Evolutionary conservation across 1,140 invertebrate genomes (phyloP).

Genomic region (Tetragnatha versicolor): DNA sequence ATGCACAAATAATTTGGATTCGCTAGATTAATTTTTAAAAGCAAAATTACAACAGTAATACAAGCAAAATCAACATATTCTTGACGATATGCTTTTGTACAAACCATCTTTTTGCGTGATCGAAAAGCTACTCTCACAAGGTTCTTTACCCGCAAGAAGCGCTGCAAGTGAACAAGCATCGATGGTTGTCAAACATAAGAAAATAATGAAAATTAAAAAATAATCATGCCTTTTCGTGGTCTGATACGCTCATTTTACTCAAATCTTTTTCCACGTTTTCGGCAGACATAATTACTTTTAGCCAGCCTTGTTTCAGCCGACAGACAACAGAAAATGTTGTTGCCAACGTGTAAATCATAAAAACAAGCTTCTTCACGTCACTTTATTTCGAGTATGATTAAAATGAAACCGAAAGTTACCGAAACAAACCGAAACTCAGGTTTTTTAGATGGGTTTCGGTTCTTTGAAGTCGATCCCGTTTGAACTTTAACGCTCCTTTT

Average conservation of each 20-base stretch:
- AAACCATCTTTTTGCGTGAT: slow-evolving; percentile 32
- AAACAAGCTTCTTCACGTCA: background rate
- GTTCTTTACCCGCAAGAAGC: slow-evolving; percentile 3
- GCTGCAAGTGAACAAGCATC: slow-evolving; percentile 38
- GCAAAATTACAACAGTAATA: background rate
- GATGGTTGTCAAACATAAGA: slow-evolving; percentile 3
- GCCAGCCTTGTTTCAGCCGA: background rate
- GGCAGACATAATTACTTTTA: slow-evolving; percentile 18
- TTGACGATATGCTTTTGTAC: background rate
- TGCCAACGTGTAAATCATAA: background rate
- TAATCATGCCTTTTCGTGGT: slow-evolving; percentile 48
- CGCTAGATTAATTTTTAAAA: no score
- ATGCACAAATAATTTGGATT: no score
- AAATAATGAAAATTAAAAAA: slow-evolving; percentile 27
- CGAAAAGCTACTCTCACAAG: background rate
- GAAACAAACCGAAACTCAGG: no score
- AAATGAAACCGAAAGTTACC: background rate
- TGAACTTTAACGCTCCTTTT: no score
- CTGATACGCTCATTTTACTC: slow-evolving; percentile 33
- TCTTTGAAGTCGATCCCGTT: no score
- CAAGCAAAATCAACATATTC: background rate
- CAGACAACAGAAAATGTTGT: slow-evolving; percentile 4
- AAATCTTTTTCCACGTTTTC: slow-evolving; percentile 43
- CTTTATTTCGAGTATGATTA: background rate
- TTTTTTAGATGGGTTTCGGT: no score